These are phyloP conservation scores for Pyxicephalus adspersus DNA, from an alignment of 2,113 vertebrate species.

Conservation along the genomic window DNA sequence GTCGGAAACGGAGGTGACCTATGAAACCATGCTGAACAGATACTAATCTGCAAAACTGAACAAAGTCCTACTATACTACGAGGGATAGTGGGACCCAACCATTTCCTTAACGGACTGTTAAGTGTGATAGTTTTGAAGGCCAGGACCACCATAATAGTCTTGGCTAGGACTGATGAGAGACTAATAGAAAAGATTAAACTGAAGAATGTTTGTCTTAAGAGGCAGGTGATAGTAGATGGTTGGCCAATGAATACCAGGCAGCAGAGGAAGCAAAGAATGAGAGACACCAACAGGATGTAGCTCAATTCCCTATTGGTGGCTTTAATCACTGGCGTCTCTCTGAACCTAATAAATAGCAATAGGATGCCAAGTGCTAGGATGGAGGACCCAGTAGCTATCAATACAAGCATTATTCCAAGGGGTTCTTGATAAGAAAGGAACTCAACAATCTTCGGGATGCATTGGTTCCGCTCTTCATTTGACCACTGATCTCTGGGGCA, in stretches of 20 bases:
- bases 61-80: slow-evolving; percentile 19
- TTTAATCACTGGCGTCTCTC: slow-evolving; percentile 56
- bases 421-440: slow-evolving; percentile 63
- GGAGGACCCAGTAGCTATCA: slow-evolving; percentile 56
- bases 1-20: slow-evolving; percentile 16
- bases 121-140: slow-evolving; percentile 55
- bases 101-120: slow-evolving; percentile 23
- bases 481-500: slow-evolving; percentile 64
- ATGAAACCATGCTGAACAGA: slow-evolving; percentile 40
- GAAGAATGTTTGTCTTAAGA: slow-evolving; percentile 47
- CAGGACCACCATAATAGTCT: slow-evolving; percentile 52
- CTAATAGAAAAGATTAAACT: slow-evolving; percentile 47
- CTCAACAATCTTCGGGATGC: slow-evolving; percentile 62
- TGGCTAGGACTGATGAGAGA: slow-evolving; percentile 53
- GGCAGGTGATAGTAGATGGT: slow-evolving; percentile 23
- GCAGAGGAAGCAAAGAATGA: slow-evolving; percentile 48
- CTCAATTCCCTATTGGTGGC: slow-evolving; percentile 60
- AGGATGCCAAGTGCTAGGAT: slow-evolving; percentile 55
- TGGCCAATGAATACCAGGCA: slow-evolving; percentile 48
- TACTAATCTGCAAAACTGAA: slow-evolving; percentile 28
- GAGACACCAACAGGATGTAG: slow-evolving; percentile 58
- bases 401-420: slow-evolving; percentile 48
- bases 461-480: slow-evolving; percentile 53
- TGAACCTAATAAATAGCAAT: slow-evolving; percentile 61
- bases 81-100: slow-evolving; percentile 43